A percentile compares a stretch with the other conserved stretches of the same genome.
Conservation (phyloP, 2,888 invertebrate genomes). For the Acanthopleura granulata region DNA sequence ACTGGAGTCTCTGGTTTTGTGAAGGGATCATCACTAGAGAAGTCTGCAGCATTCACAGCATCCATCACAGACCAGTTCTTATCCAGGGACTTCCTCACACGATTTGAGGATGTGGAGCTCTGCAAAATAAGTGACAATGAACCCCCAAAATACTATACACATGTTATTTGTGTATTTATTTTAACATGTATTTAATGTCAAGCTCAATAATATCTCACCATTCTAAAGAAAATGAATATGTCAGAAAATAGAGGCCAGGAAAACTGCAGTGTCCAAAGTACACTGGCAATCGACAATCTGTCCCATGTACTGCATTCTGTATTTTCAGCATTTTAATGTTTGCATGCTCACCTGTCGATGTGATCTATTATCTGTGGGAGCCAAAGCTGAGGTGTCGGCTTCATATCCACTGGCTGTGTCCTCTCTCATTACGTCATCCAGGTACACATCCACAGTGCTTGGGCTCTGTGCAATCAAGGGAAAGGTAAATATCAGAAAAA, state of each 20-base stretch:
- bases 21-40: slow-evolving; percentile 45
- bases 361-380: slow-evolving; percentile 54
- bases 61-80: slow-evolving; percentile 76
- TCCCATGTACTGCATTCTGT: no score
- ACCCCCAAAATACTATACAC: neutral
- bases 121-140: neutral
- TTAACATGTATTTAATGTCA: no score
- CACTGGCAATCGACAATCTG: no score
- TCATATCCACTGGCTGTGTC: slow-evolving; percentile 76
- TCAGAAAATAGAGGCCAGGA: no score
- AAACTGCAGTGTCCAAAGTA: no score
- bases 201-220: no score
- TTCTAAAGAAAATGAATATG: no score
- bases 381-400: slow-evolving; percentile 60
- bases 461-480: slow-evolving; percentile 40
- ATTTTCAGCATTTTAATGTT: no score
- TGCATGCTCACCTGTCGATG: neutral
- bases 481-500: no score
- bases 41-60: slow-evolving; percentile 23
- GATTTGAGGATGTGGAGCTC: neutral
- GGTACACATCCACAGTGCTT: slow-evolving; percentile 32
- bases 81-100: slow-evolving; percentile 85
- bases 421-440: slow-evolving; percentile 87
- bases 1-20: slow-evolving; percentile 69
- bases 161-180: no score